Evolutionary conservation across 2,888 invertebrate genomes (phyloP), one percentile per base, ranked within the genome.

Genomic region (Athripsodes cinereus): DNA sequence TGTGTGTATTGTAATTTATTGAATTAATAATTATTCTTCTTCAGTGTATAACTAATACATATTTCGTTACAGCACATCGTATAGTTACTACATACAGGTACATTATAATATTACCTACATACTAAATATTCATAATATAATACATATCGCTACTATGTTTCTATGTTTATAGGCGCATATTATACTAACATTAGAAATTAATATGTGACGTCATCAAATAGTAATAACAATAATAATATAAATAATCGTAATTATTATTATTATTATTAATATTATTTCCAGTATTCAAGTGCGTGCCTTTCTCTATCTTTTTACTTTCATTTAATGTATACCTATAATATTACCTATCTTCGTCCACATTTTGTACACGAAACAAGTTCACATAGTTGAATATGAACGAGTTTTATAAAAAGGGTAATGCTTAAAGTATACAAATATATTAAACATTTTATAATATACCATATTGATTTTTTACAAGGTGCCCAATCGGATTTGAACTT

Each of bases 251-350:
- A 40, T 40, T 19, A 47, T 47, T 3, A 47, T 47, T 19, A 47
- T 47, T 20, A 47, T 20, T 20, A 21, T 21, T 47, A 40, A 8
- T 40, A 40, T 6, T 20, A 21, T 21, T 47, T 8, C 16, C 13
- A 40, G 16, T n/a, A 47, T 47, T 47, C 47, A 47, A 47, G 47
- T 47, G 47, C 47, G 47, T 47, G 47, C 47, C 47, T 47, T 47
- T 47, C 47, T 47, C 47, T 21, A 2, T 21, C 19, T 47, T 47
- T 47, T 47, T 47, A 47, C 47, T 47, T 47, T 47, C 47, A 21
- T 47, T 47, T 47, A 21, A 21, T 47, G 47, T 20, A 47, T 8
- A 21, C 6, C 5, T 20, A 47, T 19, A 47, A 11, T 20, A 10
- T 47, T 47, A 47, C 21, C 47, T 47, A 20, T 40, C 40, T 40